Conservation (phyloP, 2,113 vertebrate genomes). For the Synodontis membranacea region DNA sequence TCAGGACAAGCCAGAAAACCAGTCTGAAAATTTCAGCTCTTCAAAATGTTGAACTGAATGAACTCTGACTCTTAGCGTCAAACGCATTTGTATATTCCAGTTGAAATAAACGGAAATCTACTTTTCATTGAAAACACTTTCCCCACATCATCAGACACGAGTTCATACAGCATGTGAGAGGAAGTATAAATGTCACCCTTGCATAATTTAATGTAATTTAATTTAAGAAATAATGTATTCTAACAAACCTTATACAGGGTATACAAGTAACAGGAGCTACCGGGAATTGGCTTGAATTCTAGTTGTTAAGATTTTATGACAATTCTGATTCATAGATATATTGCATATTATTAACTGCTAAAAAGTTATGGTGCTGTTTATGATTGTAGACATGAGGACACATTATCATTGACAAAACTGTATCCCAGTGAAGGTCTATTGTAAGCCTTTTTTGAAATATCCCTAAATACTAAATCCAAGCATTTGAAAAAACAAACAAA, state of each 20-base stretch:
- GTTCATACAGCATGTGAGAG: background rate
- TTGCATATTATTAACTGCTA: background rate
- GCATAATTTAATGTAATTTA: background rate
- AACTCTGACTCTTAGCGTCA: background rate
- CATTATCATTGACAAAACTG: background rate
- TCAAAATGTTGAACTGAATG: background rate
- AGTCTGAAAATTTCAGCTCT: background rate
- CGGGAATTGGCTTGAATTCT: background rate
- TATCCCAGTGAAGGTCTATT: background rate
- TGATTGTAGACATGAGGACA: background rate
- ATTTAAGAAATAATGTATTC: background rate
- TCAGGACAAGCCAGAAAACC: background rate
- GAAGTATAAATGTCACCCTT: background rate
- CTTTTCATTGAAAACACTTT: background rate
- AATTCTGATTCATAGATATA: background rate
- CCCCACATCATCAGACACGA: background rate
- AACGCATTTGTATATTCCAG: background rate
- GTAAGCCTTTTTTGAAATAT: background rate
- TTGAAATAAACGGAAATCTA: background rate
- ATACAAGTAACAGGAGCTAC: background rate
- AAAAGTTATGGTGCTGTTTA: background rate
- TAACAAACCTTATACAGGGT: background rate
- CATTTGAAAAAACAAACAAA: background rate
- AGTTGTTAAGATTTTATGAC: background rate
- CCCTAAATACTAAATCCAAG: background rate